Conservation (phyloP, 2,797 vertebrate species). For the Scleropages formosus region DNA sequence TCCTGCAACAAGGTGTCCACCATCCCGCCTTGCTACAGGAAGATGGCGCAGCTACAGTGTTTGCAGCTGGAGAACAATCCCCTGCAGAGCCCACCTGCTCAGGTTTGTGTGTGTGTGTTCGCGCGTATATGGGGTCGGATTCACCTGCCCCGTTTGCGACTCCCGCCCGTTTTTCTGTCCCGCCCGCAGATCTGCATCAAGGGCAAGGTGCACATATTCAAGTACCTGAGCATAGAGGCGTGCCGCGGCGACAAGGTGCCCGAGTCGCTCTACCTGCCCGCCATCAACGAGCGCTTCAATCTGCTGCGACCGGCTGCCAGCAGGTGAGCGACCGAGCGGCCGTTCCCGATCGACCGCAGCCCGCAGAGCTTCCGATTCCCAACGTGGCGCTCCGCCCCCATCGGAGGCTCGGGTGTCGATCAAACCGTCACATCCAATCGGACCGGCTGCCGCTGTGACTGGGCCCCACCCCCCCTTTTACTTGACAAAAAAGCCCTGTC, state of each 20-base stretch:
- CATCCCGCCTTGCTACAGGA: conserved; percentile 89
- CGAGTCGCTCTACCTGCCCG: conserved; percentile 81
- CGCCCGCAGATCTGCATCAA: conserved; percentile 86
- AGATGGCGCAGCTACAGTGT: conserved; percentile 85
- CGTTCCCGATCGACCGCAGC: conserved; percentile 19
- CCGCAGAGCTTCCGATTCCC: conserved; percentile 2
- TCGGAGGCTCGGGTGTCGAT: not conserved
- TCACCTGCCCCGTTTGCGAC: not conserved
- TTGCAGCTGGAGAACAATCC: conserved; percentile 91
- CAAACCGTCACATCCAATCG: not conserved
- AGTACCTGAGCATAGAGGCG: conserved; percentile 87
- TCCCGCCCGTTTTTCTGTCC: not conserved
- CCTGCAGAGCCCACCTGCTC: conserved; percentile 89
- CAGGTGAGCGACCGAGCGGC: conserved; percentile 67
- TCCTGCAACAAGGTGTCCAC: conserved; percentile 94
- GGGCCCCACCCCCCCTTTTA: not conserved
- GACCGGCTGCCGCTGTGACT: not conserved
- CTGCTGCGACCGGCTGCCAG: conserved; percentile 77
- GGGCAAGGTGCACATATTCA: conserved; percentile 95
- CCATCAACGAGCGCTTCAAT: conserved; percentile 78
- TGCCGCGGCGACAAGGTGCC: conserved; percentile 86
- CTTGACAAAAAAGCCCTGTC: not conserved
- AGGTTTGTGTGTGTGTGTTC: conserved; percentile 65
- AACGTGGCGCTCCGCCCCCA: not conserved
- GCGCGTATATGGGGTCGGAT: not conserved